These are phyloP conservation scores for Delichon dasypus DNA, from an alignment of 2,797 vertebrate species.

Conservation along the genomic window DNA sequence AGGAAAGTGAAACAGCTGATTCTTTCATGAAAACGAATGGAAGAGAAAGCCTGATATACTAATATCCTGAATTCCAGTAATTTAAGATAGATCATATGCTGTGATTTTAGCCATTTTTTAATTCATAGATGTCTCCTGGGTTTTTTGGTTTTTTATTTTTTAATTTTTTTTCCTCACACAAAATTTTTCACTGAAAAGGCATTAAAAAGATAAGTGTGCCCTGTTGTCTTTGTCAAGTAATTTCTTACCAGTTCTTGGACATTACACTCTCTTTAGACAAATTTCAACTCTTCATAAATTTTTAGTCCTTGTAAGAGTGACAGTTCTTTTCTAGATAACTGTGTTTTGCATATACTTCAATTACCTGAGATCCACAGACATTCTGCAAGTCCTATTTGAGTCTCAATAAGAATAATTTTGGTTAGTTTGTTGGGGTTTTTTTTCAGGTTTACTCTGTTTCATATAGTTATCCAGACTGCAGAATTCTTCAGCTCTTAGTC, in stretches of 20 bases:
- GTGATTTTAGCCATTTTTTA: neutral
- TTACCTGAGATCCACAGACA: neutral
- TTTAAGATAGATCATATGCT: neutral
- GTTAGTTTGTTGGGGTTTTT: accelerated
- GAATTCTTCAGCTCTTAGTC: neutral
- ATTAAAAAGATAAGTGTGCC: neutral
- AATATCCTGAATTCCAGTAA: neutral
- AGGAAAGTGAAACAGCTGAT: neutral
- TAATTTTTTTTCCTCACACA: neutral
- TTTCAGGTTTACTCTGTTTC: neutral
- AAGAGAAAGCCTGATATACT: neutral
- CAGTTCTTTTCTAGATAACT: neutral
- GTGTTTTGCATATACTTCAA: neutral
- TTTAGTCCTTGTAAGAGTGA: neutral
- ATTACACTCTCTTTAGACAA: neutral
- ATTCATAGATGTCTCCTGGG: neutral
- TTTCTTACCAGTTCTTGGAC: neutral
- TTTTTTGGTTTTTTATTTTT: no score
- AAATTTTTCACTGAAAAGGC: neutral
- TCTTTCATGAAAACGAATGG: neutral
- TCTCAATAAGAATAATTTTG: neutral
- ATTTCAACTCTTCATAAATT: neutral
- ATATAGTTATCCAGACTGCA: neutral
- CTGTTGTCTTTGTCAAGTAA: neutral
- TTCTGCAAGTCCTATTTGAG: neutral